Evolutionary conservation across 2,888 invertebrate genomes (phyloP).

Genomic region (Erebia palarica): DNA sequence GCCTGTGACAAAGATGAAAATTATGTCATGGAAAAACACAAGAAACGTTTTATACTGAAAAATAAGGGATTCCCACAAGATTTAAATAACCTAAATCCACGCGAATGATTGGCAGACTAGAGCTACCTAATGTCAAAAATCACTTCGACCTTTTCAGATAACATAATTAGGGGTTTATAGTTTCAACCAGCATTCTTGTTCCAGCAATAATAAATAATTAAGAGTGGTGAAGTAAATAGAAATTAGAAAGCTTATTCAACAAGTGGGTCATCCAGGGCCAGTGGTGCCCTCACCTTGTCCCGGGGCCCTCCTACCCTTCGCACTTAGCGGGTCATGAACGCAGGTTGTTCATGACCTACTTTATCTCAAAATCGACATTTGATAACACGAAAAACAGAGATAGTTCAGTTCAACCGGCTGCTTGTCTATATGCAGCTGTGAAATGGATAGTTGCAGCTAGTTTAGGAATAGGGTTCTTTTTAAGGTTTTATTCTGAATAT

Average conservation of each 20-base stretch:
- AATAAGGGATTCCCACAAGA: too few relatives aligned
- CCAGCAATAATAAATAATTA: conserved; percentile 39
- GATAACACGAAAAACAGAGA: conserved; percentile 16
- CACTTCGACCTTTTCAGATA: neutral
- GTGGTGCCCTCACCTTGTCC: conserved; percentile 38
- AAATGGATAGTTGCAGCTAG: neutral
- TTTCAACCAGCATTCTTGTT: conserved; percentile 16
- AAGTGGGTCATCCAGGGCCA: conserved; percentile 75
- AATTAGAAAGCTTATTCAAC: conserved; percentile 73
- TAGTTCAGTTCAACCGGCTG: neutral
- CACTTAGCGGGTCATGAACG: conserved; percentile 69
- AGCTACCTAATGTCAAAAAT: too few relatives aligned
- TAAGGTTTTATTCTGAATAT: neutral
- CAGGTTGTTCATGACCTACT: conserved; percentile 76
- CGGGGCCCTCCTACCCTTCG: conserved; percentile 32
- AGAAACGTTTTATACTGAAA: too few relatives aligned
- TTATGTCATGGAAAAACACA: too few relatives aligned
- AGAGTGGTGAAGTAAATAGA: conserved; percentile 46
- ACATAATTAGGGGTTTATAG: neutral
- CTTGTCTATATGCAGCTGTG: neutral
- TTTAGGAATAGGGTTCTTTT: neutral
- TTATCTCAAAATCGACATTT: conserved; percentile 60
- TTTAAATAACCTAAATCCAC: too few relatives aligned
- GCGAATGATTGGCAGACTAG: too few relatives aligned
- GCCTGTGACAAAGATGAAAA: too few relatives aligned